Evolutionary conservation across 2,797 vertebrate species (phyloP).

Genomic region (Numenius phaeopus): DNA sequence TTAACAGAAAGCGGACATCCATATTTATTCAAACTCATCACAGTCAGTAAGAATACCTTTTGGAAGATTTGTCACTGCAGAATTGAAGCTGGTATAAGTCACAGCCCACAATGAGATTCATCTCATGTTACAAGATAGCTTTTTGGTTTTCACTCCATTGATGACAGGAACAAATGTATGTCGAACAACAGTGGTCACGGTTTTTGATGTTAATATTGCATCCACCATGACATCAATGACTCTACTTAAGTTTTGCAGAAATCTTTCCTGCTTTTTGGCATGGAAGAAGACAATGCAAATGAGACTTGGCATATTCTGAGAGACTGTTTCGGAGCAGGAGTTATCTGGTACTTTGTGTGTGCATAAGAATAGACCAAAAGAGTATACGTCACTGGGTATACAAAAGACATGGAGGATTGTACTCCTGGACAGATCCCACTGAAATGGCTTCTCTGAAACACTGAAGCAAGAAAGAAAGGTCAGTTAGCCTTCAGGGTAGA

Average conservation of each 20-base stretch:
- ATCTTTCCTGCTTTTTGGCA: neutral
- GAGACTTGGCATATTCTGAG: neutral
- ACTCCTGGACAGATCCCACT: neutral
- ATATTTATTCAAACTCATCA: neutral
- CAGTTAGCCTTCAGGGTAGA: neutral
- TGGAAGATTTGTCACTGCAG: neutral
- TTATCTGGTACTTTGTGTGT: neutral
- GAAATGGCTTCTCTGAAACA: neutral
- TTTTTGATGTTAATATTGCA: neutral
- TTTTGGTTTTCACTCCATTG: neutral
- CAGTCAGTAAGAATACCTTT: neutral
- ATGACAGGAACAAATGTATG: neutral
- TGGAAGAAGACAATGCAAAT: neutral
- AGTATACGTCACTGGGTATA: neutral
- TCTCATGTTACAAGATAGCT: neutral
- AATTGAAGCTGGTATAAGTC: neutral
- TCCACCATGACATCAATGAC: neutral
- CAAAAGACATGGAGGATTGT: neutral
- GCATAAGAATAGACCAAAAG: neutral
- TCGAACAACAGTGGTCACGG: accelerated
- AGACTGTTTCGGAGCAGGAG: neutral
- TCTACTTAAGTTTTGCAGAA: neutral
- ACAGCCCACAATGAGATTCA: neutral
- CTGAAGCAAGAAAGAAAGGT: neutral
- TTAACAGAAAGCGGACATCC: neutral